Conservation (phyloP, 2,113 vertebrate species). For the Centropus unirufus region DNA sequence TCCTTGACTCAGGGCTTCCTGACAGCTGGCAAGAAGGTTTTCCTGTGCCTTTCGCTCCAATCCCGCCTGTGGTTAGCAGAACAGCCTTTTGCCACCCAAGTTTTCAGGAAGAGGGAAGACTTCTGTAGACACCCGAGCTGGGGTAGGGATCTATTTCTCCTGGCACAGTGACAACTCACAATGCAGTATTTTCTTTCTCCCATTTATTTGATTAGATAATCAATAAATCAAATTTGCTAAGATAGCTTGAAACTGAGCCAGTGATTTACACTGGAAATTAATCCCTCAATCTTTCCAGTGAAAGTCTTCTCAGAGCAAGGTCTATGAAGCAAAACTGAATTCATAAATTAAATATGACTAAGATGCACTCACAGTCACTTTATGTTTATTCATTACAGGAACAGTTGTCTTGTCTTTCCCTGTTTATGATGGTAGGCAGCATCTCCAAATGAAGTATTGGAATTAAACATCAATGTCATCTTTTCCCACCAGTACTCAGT, state of each 20-base stretch:
- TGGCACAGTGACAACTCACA: not conserved
- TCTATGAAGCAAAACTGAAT: conserved; percentile 58
- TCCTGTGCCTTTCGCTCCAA: not conserved
- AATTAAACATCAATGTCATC: not conserved
- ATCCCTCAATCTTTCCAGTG: conserved; percentile 20
- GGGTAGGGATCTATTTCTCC: not conserved
- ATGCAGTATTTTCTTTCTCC: not conserved
- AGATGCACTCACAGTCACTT: conserved; percentile 37
- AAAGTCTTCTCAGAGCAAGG: conserved; percentile 21
- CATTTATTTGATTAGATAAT: conserved; percentile 25
- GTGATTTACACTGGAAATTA: conserved; percentile 56
- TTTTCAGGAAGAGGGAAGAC: not conserved
- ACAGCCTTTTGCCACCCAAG: not conserved
- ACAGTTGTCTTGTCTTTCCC: conserved; percentile 26
- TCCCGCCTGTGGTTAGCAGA: not conserved
- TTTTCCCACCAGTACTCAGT: not conserved
- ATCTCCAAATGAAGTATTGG: not conserved
- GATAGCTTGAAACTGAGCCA: conserved; percentile 4
- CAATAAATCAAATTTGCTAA: conserved; percentile 34
- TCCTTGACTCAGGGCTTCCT: conserved; percentile 15
- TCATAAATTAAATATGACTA: conserved; percentile 65
- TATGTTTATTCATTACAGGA: conserved; percentile 67
- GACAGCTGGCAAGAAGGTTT: conserved; percentile 34
- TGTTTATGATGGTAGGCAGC: conserved; percentile 28
- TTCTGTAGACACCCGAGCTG: not conserved